Percentiles rank a stretch among this genome's conserved stretches.
Evolutionary conservation across 2,797 vertebrate genomes (phyloP).

Genomic region (Ctenopoma kingsleyae): DNA sequence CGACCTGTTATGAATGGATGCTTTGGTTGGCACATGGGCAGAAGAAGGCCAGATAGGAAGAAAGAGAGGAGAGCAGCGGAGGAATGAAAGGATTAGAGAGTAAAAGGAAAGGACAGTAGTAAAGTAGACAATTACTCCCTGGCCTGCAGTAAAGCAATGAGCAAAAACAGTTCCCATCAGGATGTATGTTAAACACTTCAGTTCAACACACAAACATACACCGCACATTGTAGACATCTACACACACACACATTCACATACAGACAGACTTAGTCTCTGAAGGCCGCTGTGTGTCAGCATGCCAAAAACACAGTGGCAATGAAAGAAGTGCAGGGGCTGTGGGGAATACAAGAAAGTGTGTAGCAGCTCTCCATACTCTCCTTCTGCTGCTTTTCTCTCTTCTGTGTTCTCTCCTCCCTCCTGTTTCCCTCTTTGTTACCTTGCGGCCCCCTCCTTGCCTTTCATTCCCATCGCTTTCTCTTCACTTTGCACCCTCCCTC

Average conservation of each 20-base stretch:
- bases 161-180: constrained; percentile 66
- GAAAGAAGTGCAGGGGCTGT: constrained; percentile 56
- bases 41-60: constrained; percentile 8
- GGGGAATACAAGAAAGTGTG: constrained; percentile 62
- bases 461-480: constrained; percentile 57
- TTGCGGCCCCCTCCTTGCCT: constrained; percentile 35
- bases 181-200: constrained; percentile 65
- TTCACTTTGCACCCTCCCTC: constrained; percentile 13
- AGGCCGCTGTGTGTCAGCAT: constrained; percentile 59
- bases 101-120: constrained; percentile 38
- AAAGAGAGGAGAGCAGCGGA: neutral
- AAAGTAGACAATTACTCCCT: constrained; percentile 61
- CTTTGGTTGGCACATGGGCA: constrained; percentile 40
- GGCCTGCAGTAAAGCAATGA: constrained; percentile 59
- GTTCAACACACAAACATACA: constrained; percentile 52
- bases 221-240: constrained; percentile 26
- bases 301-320: constrained; percentile 62
- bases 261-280: constrained; percentile 46
- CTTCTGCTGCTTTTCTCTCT: constrained; percentile 39
- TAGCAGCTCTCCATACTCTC: constrained; percentile 54
- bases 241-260: constrained; percentile 17
- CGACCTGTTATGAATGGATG: constrained; percentile 55
- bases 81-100: neutral
- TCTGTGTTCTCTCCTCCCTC: constrained; percentile 39
- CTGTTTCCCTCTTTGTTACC: constrained; percentile 52